Evolutionary conservation across 2,888 invertebrate species (phyloP), one percentile per base, ranked within the genome.

Genomic region (Cataglyphis cursor): DNA sequence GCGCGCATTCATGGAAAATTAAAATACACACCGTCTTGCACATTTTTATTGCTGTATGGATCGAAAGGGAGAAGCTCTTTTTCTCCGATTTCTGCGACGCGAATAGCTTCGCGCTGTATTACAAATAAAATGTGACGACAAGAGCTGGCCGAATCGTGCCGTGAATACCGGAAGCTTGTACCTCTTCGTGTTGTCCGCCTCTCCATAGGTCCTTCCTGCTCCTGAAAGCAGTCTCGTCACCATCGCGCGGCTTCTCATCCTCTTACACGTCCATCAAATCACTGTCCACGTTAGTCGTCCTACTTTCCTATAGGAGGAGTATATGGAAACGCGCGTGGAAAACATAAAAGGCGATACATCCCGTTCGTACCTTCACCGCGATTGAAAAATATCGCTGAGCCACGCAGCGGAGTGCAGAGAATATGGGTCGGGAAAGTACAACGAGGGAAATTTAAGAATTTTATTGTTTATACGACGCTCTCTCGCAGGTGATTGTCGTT

Each of bases 251-350:
- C 62, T 85, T 88, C 83, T 82, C 84, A 74, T 84, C 84, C 84
- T 80, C 72, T 62, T 54, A 61, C 85, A 82, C 85, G 88, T 88
- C 84, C 88, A 86, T 89, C 88, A 87, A 89, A 89, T 89, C 88
- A 88, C 70, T 72, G 81, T 44, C 64, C 61, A 24, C 75, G 66
- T 24, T 65, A 64, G 35, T 61, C 66, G 61, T 54, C 70, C 57
- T 28, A 31, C 21, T 64, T 57, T 44, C 41, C 38, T 28, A 28
- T 51, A 54, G 21, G 5, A 48, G 8, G n/a, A 51, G n/a, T 51
- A 28, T 38, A 68, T 21, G 44, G 35, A 51, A 8, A 54, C 82
- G 64, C 62, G 28, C 10, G 24, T 10, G 59, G 70, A 61, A 74
- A 83, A 74, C 54, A 15, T 65, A 76, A 76, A 76, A 65, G 61